Percentiles rank a stretch among this genome's conserved stretches.
phyloP scores from a whole-genome alignment of 2,113 vertebrate species.

The Noturus placidus region DNA sequence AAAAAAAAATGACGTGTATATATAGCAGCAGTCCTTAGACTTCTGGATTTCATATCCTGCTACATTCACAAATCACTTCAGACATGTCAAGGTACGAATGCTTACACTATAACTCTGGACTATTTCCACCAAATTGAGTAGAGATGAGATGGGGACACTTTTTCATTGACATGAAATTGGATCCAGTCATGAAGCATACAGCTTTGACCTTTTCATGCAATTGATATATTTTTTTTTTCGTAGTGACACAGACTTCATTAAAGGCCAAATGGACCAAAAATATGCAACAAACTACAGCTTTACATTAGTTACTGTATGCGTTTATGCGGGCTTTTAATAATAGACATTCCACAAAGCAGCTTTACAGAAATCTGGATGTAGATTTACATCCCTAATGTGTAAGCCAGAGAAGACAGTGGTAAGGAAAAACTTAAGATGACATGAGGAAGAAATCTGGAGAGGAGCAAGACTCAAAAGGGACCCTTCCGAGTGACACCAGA shows the following conservation, averaged over 20 bases:
- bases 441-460: conserved; percentile 5
- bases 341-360: background rate
- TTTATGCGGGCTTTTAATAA: background rate
- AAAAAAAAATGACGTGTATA: background rate
- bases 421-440: background rate
- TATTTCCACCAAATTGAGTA: conserved; percentile 8
- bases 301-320: background rate
- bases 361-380: background rate
- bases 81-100: conserved; percentile 23
- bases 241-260: background rate
- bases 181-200: background rate
- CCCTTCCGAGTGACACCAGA: background rate
- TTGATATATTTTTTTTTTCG: background rate
- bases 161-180: background rate
- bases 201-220: background rate
- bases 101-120: conserved; percentile 5
- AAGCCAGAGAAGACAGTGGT: background rate
- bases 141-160: background rate
- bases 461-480: background rate
- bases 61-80: conserved; percentile 6
- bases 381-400: background rate
- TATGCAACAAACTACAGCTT: background rate
- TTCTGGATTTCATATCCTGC: background rate
- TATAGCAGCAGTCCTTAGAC: background rate
- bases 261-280: background rate